Evolutionary conservation across 1,140 invertebrate genomes (phyloP).

Genomic region (Pteromalus puparum): DNA sequence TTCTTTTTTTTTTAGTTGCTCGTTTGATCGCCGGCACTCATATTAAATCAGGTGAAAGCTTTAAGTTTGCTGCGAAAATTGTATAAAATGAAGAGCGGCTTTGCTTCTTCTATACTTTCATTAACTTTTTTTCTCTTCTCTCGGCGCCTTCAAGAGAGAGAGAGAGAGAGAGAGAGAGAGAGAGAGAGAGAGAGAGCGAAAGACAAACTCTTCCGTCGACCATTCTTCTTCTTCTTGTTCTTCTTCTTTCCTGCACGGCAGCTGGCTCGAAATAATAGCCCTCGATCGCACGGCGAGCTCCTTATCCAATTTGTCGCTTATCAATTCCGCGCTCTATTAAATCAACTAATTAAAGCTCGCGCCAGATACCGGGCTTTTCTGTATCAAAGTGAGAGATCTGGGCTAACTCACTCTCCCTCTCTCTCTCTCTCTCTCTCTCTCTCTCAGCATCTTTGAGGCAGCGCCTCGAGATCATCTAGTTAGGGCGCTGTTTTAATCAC

Average conservation of each 20-base stretch:
- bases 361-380: background rate
- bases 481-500: conserved; percentile 28
- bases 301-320: conserved; percentile 51
- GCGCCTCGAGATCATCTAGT: background rate
- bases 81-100: conserved; percentile 64
- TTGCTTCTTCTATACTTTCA: conserved; percentile 29
- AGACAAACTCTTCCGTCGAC: conserved; percentile 45
- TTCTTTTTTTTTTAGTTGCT: conserved; percentile 53
- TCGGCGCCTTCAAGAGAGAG: background rate
- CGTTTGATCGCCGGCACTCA: conserved; percentile 61
- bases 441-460: background rate
- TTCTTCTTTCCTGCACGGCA: background rate
- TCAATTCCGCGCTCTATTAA: conserved; percentile 43
- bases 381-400: background rate
- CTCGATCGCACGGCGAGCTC: conserved; percentile 10
- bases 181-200: conserved; percentile 21
- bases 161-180: too few species aligned
- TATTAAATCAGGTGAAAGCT: conserved; percentile 62
- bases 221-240: background rate
- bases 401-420: background rate
- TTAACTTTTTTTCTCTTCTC: conserved; percentile 31
- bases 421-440: too few species aligned
- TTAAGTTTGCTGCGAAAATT: conserved; percentile 58
- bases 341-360: conserved; percentile 41
- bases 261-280: conserved; percentile 42